Base-by-base conservation (phyloP, 2,888 invertebrate species). In the Drosophila longiperda region DNA sequence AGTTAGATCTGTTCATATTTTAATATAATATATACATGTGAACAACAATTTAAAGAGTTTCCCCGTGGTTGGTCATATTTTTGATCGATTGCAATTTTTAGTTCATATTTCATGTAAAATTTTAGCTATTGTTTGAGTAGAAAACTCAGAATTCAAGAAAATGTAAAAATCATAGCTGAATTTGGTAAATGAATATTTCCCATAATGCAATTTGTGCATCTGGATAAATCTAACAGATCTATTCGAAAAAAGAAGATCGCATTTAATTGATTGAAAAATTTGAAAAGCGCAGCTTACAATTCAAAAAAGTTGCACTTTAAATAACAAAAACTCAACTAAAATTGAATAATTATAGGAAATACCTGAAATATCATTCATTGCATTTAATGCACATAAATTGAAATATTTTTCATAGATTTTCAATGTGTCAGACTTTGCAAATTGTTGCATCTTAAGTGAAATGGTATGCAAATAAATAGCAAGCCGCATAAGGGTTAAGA, bases 401-500 rank as follows among this genome's bases (percentile, higher is more conserved):
- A 29, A 29, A 29, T 29, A 26, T 26, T 29, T 29, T 29, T 29
- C 29, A 29, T 29, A 29, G 29, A 6, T 29, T 29, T 29, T 29
- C 29, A 29, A 29, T 29, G 6, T 29, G 29, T 29, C 29, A 29
- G 29, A 6, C 5, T 29, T 29, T 29, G 12, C 42, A 61, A 70
- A 61, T 70, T 59, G 53, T 68, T 69, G 69, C 62, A 53, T 54
- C 48, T 26, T 8, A 8, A 48, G 42, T 45, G 23, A 45, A 12
- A n/a, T 2, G 38, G 1, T 11, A 26, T 6, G 33, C 45, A 45
- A 45, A 15, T 45, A 45, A 45, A 8, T 9, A 20, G 38, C 26
- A 7, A 4, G 20, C 53, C 75, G 49, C 34, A 15, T 36, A 64
- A n/a, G 75, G 71, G 76, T 66, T 68, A 79, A 72, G 58, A n/a